Conservation (phyloP, 2,113 vertebrate species). For the Pseudonaja textilis region DNA sequence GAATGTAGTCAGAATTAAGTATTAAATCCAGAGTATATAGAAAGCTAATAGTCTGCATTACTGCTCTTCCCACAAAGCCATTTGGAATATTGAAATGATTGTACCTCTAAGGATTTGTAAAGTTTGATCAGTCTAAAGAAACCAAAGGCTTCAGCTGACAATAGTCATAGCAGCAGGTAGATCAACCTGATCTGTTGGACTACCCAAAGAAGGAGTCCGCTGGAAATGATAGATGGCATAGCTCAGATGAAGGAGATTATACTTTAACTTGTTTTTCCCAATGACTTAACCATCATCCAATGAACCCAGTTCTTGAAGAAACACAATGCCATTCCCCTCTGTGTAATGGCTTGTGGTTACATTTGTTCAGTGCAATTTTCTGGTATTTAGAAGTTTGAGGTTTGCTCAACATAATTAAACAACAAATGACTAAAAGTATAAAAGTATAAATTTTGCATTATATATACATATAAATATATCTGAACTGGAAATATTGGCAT, state of each 20-base stretch:
- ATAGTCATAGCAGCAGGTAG: background rate
- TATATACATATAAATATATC: background rate
- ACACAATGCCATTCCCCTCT: background rate
- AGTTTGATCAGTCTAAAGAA: background rate
- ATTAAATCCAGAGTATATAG: background rate
- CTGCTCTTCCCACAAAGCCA: background rate
- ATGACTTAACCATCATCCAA: background rate
- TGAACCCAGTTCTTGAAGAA: background rate
- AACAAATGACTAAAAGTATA: background rate
- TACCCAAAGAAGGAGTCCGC: background rate
- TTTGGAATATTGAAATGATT: background rate
- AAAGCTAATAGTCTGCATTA: background rate
- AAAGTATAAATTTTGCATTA: too few relatives aligned
- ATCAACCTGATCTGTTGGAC: too few relatives aligned
- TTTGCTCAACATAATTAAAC: background rate
- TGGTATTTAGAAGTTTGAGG: background rate
- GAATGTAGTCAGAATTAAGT: background rate
- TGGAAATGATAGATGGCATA: background rate
- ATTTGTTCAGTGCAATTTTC: background rate
- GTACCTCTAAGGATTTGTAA: background rate
- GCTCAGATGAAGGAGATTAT: background rate
- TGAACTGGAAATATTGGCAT: background rate
- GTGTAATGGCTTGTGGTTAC: background rate
- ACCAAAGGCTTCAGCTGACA: background rate
- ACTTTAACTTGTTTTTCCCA: background rate